Evolutionary conservation across 2,888 invertebrate genomes (phyloP).

Genomic region (Reticulitermes lucifugus): DNA sequence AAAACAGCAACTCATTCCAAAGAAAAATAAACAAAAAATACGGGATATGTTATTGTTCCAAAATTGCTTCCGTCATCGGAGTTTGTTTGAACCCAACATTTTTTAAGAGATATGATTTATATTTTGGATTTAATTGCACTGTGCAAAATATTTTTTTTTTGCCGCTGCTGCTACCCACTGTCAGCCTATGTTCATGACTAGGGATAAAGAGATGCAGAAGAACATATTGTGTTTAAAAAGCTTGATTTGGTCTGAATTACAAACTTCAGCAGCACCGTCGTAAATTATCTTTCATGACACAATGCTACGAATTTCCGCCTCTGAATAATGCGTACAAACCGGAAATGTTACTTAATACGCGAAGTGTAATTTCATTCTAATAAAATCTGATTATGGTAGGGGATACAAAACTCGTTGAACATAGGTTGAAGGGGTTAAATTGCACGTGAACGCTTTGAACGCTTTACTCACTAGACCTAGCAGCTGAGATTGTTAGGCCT

Average conservation of each 20-base stretch:
- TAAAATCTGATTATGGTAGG: neutral
- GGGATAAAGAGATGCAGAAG: neutral
- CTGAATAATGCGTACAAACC: neutral
- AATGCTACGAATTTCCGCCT: conserved; percentile 5
- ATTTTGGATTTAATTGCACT: conserved; percentile 26
- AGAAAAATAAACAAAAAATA: conserved; percentile 28
- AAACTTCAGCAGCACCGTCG: neutral
- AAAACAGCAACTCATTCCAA: conserved; percentile 29
- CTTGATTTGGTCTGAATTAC: neutral
- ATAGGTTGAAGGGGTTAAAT: too few relatives aligned
- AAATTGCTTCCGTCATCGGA: conserved; percentile 28
- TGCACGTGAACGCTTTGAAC: too few relatives aligned
- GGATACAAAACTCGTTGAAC: conserved; percentile 14
- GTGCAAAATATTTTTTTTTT: neutral
- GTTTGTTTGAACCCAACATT: conserved; percentile 8
- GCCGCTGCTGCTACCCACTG: neutral
- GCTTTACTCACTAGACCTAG: too few relatives aligned
- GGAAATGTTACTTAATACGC: conserved; percentile 6
- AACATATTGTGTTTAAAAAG: neutral
- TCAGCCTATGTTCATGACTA: neutral
- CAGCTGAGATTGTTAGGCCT: too few relatives aligned
- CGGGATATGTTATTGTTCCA: neutral
- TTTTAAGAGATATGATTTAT: conserved; percentile 26
- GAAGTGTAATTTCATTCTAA: conserved; percentile 4
- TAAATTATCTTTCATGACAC: conserved; percentile 5